Evolutionary conservation across 1,140 invertebrate genomes (phyloP).

Genomic region (Caerostris extrusa): DNA sequence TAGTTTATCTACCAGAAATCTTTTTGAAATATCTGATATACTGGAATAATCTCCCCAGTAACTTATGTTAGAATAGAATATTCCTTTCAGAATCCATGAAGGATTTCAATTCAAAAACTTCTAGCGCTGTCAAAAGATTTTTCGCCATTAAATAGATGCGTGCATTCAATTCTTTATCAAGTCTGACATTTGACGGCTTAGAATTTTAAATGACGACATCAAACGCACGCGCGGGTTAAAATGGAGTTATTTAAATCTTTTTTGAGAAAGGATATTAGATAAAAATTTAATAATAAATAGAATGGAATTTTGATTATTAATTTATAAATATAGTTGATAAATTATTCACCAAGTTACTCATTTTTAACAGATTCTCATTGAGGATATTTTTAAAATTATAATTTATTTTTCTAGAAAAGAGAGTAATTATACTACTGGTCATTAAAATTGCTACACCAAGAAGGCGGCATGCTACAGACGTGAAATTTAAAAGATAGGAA

Average conservation of each 20-base stretch:
- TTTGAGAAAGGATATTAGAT: not conserved
- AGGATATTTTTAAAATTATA: too few relatives aligned
- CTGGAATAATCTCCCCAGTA: not conserved
- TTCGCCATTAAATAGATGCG: not conserved
- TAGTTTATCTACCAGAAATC: not conserved
- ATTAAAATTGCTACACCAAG: too few relatives aligned
- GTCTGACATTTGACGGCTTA: not conserved
- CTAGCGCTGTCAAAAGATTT: constrained; percentile 28
- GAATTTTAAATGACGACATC: constrained; percentile 30
- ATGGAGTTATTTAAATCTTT: not conserved
- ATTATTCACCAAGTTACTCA: too few relatives aligned
- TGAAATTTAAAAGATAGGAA: too few relatives aligned
- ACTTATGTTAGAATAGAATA: not conserved
- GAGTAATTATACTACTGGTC: too few relatives aligned
- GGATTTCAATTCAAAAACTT: not conserved
- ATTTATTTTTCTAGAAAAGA: too few relatives aligned
- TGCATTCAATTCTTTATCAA: constrained; percentile 25
- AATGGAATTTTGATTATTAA: too few relatives aligned
- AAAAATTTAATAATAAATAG: too few relatives aligned
- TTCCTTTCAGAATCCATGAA: constrained; percentile 11
- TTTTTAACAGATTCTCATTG: too few relatives aligned
- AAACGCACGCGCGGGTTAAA: not conserved
- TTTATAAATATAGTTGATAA: too few relatives aligned
- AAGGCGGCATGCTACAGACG: too few relatives aligned
- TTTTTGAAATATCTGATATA: constrained; percentile 3